A percentile compares a stretch with the other conserved stretches of the same genome.
Conservation (phyloP, 2,113 vertebrate species). For the Nothoprocta pentlandii region DNA sequence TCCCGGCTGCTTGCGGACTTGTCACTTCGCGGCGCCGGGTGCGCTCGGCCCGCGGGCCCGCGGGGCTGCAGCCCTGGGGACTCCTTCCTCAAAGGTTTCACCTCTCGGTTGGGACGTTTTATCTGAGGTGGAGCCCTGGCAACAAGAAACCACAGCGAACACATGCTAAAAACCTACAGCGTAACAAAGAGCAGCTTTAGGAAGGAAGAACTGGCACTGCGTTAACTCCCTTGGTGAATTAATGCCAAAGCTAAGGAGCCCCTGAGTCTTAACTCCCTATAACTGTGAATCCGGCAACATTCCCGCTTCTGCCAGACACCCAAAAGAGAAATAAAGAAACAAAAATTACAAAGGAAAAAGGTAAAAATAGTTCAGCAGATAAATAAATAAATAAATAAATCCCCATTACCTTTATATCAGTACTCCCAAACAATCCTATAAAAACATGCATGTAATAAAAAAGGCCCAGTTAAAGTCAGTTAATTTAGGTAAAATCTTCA, state of each 20-base stretch:
- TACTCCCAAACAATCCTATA: background rate
- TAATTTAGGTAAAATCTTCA: background rate
- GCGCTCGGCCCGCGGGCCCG: slow-evolving; percentile 82
- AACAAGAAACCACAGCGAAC: slow-evolving; percentile 49
- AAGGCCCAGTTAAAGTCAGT: background rate
- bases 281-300: background rate
- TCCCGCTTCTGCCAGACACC: background rate
- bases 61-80: slow-evolving; percentile 85
- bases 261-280: background rate
- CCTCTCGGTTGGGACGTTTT: slow-evolving; percentile 86
- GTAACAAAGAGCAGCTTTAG: background rate
- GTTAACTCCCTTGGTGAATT: background rate
- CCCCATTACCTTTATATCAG: background rate
- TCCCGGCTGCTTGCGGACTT: slow-evolving; percentile 77
- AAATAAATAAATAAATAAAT: background rate
- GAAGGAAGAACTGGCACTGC: background rate
- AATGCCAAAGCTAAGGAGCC: background rate
- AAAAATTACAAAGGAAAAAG: background rate
- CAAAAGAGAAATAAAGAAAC: background rate
- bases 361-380: background rate
- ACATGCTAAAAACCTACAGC: background rate
- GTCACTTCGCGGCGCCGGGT: slow-evolving; percentile 81
- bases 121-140: slow-evolving; percentile 84
- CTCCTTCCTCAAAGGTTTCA: slow-evolving; percentile 89
- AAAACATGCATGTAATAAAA: background rate